Evolutionary conservation across 2,797 vertebrate species (phyloP).

Genomic region (Melanotaenia pygmaea): DNA sequence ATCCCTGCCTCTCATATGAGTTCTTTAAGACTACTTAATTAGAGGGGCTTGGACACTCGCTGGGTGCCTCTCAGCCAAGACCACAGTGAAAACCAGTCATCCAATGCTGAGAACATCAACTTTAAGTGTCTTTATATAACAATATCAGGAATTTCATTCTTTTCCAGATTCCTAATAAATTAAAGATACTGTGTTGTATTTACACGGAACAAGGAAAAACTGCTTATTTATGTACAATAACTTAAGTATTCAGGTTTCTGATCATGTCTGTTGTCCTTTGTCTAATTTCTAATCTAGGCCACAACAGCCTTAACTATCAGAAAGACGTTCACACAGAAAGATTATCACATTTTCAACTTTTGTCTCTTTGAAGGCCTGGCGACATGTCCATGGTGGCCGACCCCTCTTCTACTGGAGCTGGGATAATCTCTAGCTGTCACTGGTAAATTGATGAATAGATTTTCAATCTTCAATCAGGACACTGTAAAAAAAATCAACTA

Average conservation of each 20-base stretch:
- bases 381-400: neutral
- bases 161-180: neutral
- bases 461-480: neutral
- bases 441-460: neutral
- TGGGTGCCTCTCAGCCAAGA: conserved; percentile 10
- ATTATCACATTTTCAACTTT: neutral
- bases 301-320: neutral
- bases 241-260: neutral
- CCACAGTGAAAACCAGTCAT: conserved; percentile 10
- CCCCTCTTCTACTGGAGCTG: neutral
- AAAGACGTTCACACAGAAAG: neutral
- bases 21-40: conserved; percentile 10
- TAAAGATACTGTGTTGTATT: neutral
- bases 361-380: neutral
- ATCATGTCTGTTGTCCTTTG: neutral
- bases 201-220: neutral
- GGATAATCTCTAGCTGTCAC: neutral
- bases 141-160: neutral
- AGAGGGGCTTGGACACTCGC: neutral
- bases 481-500: neutral
- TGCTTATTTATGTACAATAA: neutral
- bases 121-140: neutral
- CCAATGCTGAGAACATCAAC: conserved; percentile 34
- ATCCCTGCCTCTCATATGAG: neutral
- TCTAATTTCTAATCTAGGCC: neutral